Evolutionary conservation across 2,113 vertebrate genomes (phyloP).

Genomic region (Rutilus rutilus): DNA sequence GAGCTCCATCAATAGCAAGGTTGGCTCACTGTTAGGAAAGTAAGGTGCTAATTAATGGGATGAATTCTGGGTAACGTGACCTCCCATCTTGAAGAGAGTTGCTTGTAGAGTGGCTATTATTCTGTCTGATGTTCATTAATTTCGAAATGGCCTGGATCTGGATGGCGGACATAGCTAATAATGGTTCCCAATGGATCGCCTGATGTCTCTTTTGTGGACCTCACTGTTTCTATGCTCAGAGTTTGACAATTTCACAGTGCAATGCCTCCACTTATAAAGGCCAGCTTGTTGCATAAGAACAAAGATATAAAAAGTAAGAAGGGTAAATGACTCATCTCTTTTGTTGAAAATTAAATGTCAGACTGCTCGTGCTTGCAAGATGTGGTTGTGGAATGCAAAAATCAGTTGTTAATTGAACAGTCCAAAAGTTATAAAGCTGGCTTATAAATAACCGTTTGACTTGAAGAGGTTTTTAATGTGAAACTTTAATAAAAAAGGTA

Average conservation of each 20-base stretch:
- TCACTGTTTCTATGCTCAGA: background rate
- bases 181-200: background rate
- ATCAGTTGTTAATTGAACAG: background rate
- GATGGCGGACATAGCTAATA: background rate
- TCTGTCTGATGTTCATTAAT: slow-evolving; percentile 31
- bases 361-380: background rate
- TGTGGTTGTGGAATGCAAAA: background rate
- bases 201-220: slow-evolving; percentile 8
- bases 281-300: slow-evolving; percentile 23
- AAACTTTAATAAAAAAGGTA: background rate
- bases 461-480: background rate
- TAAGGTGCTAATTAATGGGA: slow-evolving; percentile 55
- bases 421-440: background rate
- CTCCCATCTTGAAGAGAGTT: slow-evolving; percentile 38
- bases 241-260: slow-evolving; percentile 20
- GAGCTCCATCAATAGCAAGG: slow-evolving; percentile 45
- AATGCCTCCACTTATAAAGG: slow-evolving; percentile 27
- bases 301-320: slow-evolving; percentile 23
- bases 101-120: slow-evolving; percentile 30
- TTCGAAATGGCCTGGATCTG: slow-evolving; percentile 28
- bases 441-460: background rate
- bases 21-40: slow-evolving; percentile 55
- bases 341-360: slow-evolving; percentile 29
- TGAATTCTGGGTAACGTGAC: slow-evolving; percentile 45
- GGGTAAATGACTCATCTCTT: slow-evolving; percentile 22